These are phyloP conservation scores for Xiphias gladius DNA, from an alignment of 2,113 vertebrate species.

Conservation along the genomic window DNA sequence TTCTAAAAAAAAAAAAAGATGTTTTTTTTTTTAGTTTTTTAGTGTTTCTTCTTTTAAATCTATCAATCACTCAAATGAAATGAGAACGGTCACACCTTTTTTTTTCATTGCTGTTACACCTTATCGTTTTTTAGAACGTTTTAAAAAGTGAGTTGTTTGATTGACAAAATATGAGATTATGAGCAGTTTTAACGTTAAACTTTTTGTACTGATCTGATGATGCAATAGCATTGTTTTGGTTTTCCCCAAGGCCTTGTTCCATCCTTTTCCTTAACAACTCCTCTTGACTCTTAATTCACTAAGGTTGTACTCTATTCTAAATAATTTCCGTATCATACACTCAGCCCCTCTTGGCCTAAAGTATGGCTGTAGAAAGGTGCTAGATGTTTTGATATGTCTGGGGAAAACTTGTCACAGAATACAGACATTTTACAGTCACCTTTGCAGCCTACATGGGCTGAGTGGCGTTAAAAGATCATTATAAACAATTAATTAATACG, in stretches of 20 bases:
- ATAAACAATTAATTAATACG: background rate
- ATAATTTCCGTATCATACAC: background rate
- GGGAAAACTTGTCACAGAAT: background rate
- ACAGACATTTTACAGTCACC: background rate
- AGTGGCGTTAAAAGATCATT: background rate
- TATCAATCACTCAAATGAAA: constrained; percentile 14
- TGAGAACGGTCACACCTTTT: background rate
- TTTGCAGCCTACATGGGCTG: background rate
- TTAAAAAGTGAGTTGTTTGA: constrained; percentile 22
- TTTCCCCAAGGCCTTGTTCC: constrained; percentile 16
- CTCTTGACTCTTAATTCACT: background rate
- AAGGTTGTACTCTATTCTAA: background rate
- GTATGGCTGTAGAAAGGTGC: background rate
- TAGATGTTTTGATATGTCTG: background rate
- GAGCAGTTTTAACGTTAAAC: constrained; percentile 27
- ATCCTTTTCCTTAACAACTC: background rate
- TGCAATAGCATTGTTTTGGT: constrained; percentile 30
- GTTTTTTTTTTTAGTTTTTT: too few species aligned
- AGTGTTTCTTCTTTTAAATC: constrained; percentile 33
- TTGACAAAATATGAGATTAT: constrained; percentile 15
- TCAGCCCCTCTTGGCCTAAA: background rate
- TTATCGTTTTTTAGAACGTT: constrained; percentile 17
- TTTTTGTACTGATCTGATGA: constrained; percentile 45
- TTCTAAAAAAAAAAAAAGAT: constrained; percentile 15
- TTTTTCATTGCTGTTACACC: constrained; percentile 16